Evolutionary conservation across 2,797 vertebrate species (phyloP), one percentile per base, ranked within the genome.

Genomic region (Alectoris magna): DNA sequence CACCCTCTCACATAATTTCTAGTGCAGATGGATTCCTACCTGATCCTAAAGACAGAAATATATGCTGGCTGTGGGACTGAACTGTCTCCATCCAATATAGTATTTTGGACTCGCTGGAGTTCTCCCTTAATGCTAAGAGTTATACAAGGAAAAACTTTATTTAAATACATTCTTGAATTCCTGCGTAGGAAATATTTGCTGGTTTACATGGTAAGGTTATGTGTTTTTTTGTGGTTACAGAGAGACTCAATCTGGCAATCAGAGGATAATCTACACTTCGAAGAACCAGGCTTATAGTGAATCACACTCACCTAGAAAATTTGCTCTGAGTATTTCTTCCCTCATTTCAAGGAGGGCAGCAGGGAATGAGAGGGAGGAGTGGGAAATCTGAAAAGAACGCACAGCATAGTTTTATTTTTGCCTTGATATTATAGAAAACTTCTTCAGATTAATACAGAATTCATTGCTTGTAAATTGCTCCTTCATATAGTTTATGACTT

Each of bases 361-460:
- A 9, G 4, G 5, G 36, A 83, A 60, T 29, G 14, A 43, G 7
- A n/a, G 31, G 18, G 56, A 66, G 81, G 71, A 66, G 23, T 31
- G 51, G 17, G 24, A 87, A 70, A 60, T 46, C 38, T 60, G 68
- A 79, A 73, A 93, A 86, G 48, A 90, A 91, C 46, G 8, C 8
- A 38, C 5, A 53, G 17, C 6, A 2, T 6, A 31, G 51, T n/a
- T 71, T 6, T 44, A 26, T 88, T 51, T 82, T 53, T 82, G 31
- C 89, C 87, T 95, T 92, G 34, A 60, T 83, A 80, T 75, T 78
- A 80, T 86, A 71, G 53, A 94, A 95, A 87, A 96, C 3, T 63
- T 94, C 94, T 94, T 90, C 82, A 90, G 78, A 91, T 93, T 96
- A 68, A 95, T 96, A 95, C 88, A 95, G 93, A 76, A 93, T 88